Base-by-base conservation (phyloP, 30 jellyfish, hydroid and myxozoan species). In the Cassiopea andromeda region DNA sequence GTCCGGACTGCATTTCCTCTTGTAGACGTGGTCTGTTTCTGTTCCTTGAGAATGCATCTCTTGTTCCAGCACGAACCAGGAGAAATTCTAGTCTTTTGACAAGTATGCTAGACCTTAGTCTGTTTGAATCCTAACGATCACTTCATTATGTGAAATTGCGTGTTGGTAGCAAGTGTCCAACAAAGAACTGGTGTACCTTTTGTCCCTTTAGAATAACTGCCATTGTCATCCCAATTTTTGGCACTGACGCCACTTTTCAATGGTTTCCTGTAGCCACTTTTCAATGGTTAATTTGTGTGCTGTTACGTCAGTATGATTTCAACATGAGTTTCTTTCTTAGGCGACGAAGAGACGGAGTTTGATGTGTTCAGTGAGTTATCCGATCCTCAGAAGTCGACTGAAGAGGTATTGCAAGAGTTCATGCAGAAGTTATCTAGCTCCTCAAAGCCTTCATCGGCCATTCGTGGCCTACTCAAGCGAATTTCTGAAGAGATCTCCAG, bases 321-420 rank as follows among this genome's bases (percentile, higher is more conserved):
- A 70, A 8, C n/a, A 4, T 67, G 76, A 67, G 4, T 67, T 38
- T 78, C 77, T 60, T 50, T 81, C 69, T 19, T 58, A 83, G 92
- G 84, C 46, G 17, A 18, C 80, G 73, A 60, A 16, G 93, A 85
- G 60, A 81, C 74, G 15, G 93, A 85, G 1, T 85, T 85, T 60
- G 93, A 85, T 47, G 93, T 85, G 49, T 60, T 85, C 46, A 85
- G 74, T 38, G 93, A 85, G 14, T 84, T 85, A 13, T 75, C 93
- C 16, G 93, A 85, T 57, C 85, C 93, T 44, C 80, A 60, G 38
- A 85, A 73, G 74, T 72, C 93, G 60, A 85, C 93, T n/a, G 93
- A 85, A 60, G 81, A 74, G 48, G 93, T 85, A 1, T 75, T 85
- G 54, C 86, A 85, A 45, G 86, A 85, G 73, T 73, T 85, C 73